Conservation (phyloP, 2,113 vertebrate species). For the Mungos mungo region DNA sequence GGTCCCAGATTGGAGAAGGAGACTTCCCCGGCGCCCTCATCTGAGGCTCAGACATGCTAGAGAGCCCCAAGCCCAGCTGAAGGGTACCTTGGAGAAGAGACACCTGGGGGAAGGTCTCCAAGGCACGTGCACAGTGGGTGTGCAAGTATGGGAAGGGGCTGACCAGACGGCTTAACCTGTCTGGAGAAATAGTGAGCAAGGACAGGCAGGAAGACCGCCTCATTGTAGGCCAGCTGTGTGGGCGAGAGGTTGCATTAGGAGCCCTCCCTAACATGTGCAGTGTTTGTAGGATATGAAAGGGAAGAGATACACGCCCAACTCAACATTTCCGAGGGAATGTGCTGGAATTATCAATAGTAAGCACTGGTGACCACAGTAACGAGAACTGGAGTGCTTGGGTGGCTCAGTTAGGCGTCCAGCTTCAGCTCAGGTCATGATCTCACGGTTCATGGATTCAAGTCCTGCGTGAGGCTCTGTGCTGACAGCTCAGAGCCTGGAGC, state of each 20-base stretch:
- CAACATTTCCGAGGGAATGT: neutral
- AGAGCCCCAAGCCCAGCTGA: neutral
- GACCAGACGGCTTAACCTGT: neutral
- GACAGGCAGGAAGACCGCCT: neutral
- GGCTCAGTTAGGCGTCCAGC: no score
- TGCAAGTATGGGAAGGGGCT: neutral
- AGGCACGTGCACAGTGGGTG: neutral
- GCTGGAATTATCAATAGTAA: neutral
- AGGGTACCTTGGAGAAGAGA: neutral
- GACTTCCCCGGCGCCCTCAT: neutral
- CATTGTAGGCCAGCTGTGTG: neutral
- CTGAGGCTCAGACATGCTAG: neutral
- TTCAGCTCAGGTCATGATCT: no score
- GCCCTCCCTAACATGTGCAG: neutral
- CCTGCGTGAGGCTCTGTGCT: no score
- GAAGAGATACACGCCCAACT: neutral
- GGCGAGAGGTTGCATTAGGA: neutral
- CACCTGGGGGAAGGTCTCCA: neutral
- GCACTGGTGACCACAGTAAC: neutral
- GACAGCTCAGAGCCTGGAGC: no score
- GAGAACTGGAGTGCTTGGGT: neutral
- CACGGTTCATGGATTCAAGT: no score
- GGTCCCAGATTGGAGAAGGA: neutral
- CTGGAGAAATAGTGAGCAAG: neutral
- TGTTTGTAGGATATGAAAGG: neutral